phyloP scores from a whole-genome alignment of 2,113 vertebrate genomes.

The Anolis carolinensis region DNA sequence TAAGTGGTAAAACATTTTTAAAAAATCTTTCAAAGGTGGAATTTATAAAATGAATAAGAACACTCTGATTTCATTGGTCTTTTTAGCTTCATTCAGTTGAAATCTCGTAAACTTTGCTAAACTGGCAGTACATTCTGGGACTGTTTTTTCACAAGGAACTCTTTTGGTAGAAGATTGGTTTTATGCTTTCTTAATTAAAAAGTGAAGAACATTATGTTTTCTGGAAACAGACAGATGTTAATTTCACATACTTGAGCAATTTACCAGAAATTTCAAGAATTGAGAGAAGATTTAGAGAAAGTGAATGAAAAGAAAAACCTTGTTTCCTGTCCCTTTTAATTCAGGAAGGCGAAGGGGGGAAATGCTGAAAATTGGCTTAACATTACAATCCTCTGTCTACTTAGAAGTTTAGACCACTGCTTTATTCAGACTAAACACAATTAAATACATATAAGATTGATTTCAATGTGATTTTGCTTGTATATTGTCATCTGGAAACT shows the following conservation, averaged over 20 bases:
- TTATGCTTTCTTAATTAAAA: neutral
- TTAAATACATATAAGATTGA: neutral
- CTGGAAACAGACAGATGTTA: neutral
- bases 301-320: neutral
- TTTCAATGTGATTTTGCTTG: neutral
- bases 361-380: neutral
- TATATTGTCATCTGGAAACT: neutral
- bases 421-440: neutral
- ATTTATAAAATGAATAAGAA: neutral
- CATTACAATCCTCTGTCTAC: neutral
- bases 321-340: neutral
- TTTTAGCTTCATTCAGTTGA: neutral
- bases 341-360: neutral
- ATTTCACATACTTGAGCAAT: constrained; percentile 3
- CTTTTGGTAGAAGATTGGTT: constrained; percentile 1
- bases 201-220: neutral
- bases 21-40: neutral
- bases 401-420: too few species aligned
- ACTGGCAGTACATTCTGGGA: constrained; percentile 7
- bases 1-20: neutral
- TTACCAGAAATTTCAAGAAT: neutral
- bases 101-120: constrained; percentile 14
- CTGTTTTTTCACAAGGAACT: constrained; percentile 33
- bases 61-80: neutral
- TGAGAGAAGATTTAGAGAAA: neutral